A percentile compares a stretch with the other conserved stretches of the same genome.
Conservation (phyloP, 2,888 invertebrate genomes). For the Sarcophaga caerulescens region DNA sequence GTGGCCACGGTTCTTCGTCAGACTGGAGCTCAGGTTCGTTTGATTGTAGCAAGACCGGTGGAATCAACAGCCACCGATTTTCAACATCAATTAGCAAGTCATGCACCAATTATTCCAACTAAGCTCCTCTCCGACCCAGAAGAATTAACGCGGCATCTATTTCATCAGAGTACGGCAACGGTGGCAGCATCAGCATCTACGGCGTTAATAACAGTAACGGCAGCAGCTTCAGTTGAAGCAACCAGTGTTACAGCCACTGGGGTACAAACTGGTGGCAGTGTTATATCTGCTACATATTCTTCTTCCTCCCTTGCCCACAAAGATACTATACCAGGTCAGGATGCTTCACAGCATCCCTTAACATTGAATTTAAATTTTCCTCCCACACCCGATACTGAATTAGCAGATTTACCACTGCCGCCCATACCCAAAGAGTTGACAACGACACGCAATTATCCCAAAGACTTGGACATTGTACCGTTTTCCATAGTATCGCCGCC, state of each 20-base stretch:
- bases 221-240: slow-evolving; percentile 53
- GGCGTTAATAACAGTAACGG: slow-evolving; percentile 40
- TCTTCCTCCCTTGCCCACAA: slow-evolving; percentile 24
- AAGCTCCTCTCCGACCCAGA: slow-evolving; percentile 95
- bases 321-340: slow-evolving; percentile 41
- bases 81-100: slow-evolving; percentile 85
- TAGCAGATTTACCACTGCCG: slow-evolving; percentile 79
- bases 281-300: slow-evolving; percentile 47
- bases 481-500: slow-evolving; percentile 78
- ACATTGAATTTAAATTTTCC: slow-evolving; percentile 64
- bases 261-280: slow-evolving; percentile 48
- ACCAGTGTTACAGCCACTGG: slow-evolving; percentile 33
- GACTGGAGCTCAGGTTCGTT: slow-evolving; percentile 86
- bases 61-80: slow-evolving; percentile 91
- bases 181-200: background rate
- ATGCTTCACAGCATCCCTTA: slow-evolving; percentile 49
- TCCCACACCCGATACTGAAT: slow-evolving; percentile 76
- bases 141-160: slow-evolving; percentile 91
- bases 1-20: slow-evolving; percentile 92
- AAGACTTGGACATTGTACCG: slow-evolving; percentile 80
- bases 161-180: slow-evolving; percentile 82
- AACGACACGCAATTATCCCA: slow-evolving; percentile 74
- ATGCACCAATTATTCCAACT: slow-evolving; percentile 95
- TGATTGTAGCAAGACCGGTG: slow-evolving; percentile 96
- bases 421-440: slow-evolving; percentile 76